Evolutionary conservation across 2,113 vertebrate species (phyloP), one percentile per base, ranked within the genome.

Genomic region (Gasterosteus aculeatus): DNA sequence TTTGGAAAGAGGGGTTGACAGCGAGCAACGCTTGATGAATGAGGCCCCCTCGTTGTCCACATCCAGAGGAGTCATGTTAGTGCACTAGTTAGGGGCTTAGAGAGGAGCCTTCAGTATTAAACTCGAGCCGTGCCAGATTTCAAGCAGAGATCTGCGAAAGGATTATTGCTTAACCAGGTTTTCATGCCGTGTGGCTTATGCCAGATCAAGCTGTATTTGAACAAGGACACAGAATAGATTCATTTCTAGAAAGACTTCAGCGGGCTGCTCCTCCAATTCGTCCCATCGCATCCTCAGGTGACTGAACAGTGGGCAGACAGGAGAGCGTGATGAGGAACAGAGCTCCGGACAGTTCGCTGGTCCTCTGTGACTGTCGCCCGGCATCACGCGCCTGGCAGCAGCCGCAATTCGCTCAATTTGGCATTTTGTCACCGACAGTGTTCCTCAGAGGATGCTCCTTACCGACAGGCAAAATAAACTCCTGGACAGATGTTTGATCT

Each of bases 401-500:
- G 75, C 80, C 80, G 65, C 65, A 68, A 92, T 87, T 84, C 80
- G 84, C 90, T 85, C 82, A 77, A 72, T 90, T 92, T 88, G 68
- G 22, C 80, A 22, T 69, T 89, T 89, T 85, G 86, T 87, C 83
- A 72, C 79, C 67, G 85, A 77, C 80, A 83, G 80, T 41, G 63
- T 70, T 86, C 88, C 82, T 89, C 64, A 65, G 83, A 82, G 91
- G 81, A 87, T 65, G 29, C 78, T 72, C 68, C 73, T 75, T 59
- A 65, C 83, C 83, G 88, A 91, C 83, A 78, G 85, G 84, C 78
- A 83, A 84, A 91, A 86, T 76, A 84, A 86, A 88, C 81, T 80
- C 77, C 79, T 74, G 78, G 79, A 85, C 81, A 61, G 77, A 89
- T 87, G 85, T 78, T 90, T 82, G 86, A 89, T 91, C 84, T 91